phyloP scores from a whole-genome alignment of 2,113 vertebrate species.

The Lophura nycthemera region DNA sequence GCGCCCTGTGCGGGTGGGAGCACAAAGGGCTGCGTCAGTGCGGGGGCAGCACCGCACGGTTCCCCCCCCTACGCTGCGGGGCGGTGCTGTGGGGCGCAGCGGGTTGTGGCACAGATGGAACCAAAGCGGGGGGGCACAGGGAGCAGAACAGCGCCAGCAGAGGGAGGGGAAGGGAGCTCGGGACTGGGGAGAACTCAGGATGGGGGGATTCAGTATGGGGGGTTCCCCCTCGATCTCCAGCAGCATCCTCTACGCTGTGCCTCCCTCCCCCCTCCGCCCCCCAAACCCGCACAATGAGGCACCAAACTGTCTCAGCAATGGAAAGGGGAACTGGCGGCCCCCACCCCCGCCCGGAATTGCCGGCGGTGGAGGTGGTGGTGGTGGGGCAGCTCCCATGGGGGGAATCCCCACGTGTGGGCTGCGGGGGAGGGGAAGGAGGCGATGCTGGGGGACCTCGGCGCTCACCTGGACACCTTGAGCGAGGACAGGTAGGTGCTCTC shows the following conservation, averaged over 20 bases:
- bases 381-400: not conserved
- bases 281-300: not conserved
- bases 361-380: not conserved
- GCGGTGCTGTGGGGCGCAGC: not conserved
- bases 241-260: too few species aligned
- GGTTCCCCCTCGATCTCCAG: not conserved
- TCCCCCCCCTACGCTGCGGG: not conserved
- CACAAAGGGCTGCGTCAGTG: not conserved
- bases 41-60: not conserved
- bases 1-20: slow-evolving; percentile 74
- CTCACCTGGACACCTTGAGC: slow-evolving; percentile 91
- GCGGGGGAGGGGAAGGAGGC: rapidly evolving
- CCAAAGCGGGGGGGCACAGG: not conserved
- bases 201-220: too few species aligned
- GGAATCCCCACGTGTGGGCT: not conserved
- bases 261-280: not conserved
- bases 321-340: not conserved
- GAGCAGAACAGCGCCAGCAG: not conserved
- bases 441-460: not conserved
- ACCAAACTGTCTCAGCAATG: not conserved
- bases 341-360: rapidly evolving
- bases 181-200: too few species aligned
- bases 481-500: slow-evolving; percentile 95
- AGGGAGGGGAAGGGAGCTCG: not conserved
- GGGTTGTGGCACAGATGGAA: not conserved